A percentile compares a stretch with the other conserved stretches of the same genome.
Evolutionary conservation across 2,113 vertebrate genomes (phyloP).

Genomic region (Ceyx margarethae): DNA sequence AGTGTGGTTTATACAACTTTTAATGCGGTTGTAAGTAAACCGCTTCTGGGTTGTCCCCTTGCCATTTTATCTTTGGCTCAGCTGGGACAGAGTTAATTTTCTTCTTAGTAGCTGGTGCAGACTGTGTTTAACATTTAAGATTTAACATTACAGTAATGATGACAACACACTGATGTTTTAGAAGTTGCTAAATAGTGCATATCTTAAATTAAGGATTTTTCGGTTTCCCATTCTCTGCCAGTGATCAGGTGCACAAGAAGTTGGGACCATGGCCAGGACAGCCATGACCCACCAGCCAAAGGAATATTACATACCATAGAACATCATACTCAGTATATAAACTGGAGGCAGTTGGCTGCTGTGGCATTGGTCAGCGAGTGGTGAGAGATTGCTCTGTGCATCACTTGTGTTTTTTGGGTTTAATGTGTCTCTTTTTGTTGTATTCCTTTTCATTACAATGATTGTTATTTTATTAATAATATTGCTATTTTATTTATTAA

Average conservation of each 20-base stretch:
- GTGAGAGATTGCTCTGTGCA: not conserved
- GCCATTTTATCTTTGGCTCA: not conserved
- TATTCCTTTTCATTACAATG: not conserved
- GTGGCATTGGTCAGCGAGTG: not conserved
- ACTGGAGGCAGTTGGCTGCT: not conserved
- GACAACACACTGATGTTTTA: not conserved
- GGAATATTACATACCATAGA: not conserved
- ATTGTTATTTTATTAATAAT: not conserved
- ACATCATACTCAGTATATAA: not conserved
- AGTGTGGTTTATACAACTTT: accelerated
- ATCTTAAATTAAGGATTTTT: not conserved
- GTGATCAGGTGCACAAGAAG: not conserved
- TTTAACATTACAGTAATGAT: not conserved
- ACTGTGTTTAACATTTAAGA: not conserved
- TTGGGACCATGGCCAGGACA: not conserved
- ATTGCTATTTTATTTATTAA: not conserved
- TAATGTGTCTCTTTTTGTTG: not conserved
- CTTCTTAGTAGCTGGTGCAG: not conserved
- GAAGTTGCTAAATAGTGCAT: not conserved
- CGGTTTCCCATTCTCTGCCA: not conserved
- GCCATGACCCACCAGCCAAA: not conserved
- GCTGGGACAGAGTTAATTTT: not conserved
- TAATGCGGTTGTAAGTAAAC: not conserved
- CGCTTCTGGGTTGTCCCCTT: not conserved
- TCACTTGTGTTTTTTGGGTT: not conserved